A percentile compares a stretch with the other conserved stretches of the same genome.
These are phyloP conservation scores for Phodopus roborovskii DNA, from an alignment of 2,113 vertebrate species.

Conservation along the genomic window DNA sequence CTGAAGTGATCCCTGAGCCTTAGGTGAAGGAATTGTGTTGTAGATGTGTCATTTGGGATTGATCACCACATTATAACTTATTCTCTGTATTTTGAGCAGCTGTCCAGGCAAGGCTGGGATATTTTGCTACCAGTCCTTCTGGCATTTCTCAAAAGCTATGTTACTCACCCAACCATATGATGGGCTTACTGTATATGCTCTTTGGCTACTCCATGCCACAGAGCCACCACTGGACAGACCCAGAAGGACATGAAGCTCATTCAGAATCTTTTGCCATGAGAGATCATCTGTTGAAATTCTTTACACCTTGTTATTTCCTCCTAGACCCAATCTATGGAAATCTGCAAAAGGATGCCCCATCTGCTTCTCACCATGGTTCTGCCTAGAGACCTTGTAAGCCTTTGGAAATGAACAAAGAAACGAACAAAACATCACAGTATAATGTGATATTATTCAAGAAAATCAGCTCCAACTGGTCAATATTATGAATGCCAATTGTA, in stretches of 20 bases:
- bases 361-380: background rate
- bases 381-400: background rate
- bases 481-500: background rate
- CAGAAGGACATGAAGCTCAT: background rate
- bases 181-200: background rate
- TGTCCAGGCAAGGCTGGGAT: background rate
- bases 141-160: background rate
- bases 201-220: background rate
- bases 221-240: background rate
- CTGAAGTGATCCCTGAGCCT: background rate
- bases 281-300: background rate
- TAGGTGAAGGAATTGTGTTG: background rate
- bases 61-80: background rate
- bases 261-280: background rate
- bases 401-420: background rate
- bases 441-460: background rate
- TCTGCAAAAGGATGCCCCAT: background rate
- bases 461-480: background rate
- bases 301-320: background rate
- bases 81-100: background rate
- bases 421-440: background rate
- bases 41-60: background rate
- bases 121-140: background rate
- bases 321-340: background rate
- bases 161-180: background rate